These are phyloP conservation scores for Engraulis encrasicolus DNA, from an alignment of 2,113 vertebrate species.

Conservation along the genomic window DNA sequence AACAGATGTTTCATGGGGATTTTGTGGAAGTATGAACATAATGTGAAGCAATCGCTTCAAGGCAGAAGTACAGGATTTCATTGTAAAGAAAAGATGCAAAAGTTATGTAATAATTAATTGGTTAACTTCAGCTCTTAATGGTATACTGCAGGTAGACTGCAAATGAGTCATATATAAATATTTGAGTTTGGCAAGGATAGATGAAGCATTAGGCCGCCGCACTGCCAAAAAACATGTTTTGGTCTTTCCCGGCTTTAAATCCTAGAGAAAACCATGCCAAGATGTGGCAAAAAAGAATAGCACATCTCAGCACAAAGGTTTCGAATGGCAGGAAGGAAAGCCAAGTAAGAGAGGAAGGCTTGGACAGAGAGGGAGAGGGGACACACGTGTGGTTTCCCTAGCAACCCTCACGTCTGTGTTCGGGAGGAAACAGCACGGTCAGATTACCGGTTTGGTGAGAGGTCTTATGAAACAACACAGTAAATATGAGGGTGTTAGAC, in stretches of 20 bases:
- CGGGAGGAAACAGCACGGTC: conserved; percentile 18
- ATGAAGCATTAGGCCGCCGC: no score
- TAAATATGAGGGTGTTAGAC: not conserved
- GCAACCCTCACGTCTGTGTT: not conserved
- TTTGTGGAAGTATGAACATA: no score
- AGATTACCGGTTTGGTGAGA: conserved; percentile 28
- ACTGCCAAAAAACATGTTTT: no score
- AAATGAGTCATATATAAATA: no score
- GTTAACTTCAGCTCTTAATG: no score
- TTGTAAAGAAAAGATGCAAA: no score
- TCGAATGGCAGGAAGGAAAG: not conserved
- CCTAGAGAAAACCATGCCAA: not conserved
- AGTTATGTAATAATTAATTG: no score
- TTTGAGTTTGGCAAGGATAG: no score
- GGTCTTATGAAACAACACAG: not conserved
- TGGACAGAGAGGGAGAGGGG: not conserved
- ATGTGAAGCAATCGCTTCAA: no score
- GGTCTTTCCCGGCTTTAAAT: not conserved
- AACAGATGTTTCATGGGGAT: no score
- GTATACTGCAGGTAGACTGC: no score
- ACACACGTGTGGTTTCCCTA: not conserved
- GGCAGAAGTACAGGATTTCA: no score
- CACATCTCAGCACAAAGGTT: not conserved
- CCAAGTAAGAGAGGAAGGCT: conserved; percentile 3
- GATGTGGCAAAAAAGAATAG: not conserved